Base-by-base conservation (phyloP, 2,888 invertebrate species). In the Apantesis nais region DNA sequence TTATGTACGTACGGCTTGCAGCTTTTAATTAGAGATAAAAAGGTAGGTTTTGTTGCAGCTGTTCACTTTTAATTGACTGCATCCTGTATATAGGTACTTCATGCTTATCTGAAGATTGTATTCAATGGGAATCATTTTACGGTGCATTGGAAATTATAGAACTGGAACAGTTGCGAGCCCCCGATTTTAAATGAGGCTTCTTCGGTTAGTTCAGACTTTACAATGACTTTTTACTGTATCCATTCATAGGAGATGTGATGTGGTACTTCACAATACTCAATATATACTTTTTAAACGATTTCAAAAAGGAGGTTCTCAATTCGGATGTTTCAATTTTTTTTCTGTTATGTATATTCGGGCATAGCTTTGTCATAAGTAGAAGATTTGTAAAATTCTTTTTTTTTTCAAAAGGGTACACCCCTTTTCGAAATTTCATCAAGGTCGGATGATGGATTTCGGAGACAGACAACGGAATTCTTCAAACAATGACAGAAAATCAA, bases 11-110 rank as follows among this genome's bases (percentile, higher is more conserved):
- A 75, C 69, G 66, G 75, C 72, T 71, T 67, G 73, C 70, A 63
- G 73, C 64, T 75, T 83, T 83, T 79, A 81, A 81, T 79, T 82
- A 80, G 67, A 73, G 72, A 75, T 74, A 74, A 76, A 82, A 77
- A 70, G n/a, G 16, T 65, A 48, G 44, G 16, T 65, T 64, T 58
- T 66, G 11, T 58, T 66, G 9, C 37, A 52, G 34, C n/a, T 37
- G 44, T 61, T 37, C 25, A 29, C 2, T 44, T 12, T 55, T 52
- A 37, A 66, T 66, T 66, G n/a, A 29, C 66, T 41, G 41, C 22
- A 25, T 16, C 29, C 16, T 58, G 7, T 29, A 29, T 14, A 12
- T 62, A 62, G n/a, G 4, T 34, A 61, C 61, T 58, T 29, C 29
- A 58, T 29, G 29, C 5, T 29, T 58, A 58, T 58, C 25, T 16